phyloP scores from a whole-genome alignment of 2,797 vertebrate genomes.

The Trichosurus vulpecula region DNA sequence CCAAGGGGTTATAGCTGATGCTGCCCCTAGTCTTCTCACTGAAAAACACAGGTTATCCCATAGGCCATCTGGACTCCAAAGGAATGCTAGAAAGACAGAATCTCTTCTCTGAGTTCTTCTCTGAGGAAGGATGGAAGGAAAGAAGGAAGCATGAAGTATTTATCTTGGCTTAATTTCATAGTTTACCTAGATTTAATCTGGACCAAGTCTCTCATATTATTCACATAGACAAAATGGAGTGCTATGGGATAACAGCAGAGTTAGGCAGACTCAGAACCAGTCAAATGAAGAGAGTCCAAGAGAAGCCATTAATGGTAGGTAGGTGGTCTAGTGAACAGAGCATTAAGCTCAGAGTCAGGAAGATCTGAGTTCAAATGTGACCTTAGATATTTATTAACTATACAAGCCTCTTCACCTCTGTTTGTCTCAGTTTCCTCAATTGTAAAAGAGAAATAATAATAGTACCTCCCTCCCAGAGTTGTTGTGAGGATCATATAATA shows the following conservation, averaged over 20 bases:
- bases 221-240: neutral
- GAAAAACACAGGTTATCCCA: neutral
- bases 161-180: neutral
- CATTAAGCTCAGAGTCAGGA: neutral
- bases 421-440: neutral
- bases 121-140: neutral
- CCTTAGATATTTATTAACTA: neutral
- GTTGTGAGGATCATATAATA: neutral
- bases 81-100: neutral
- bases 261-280: neutral
- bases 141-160: neutral
- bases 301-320: neutral
- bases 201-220: neutral
- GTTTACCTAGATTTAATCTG: neutral
- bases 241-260: neutral
- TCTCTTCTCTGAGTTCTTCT: neutral
- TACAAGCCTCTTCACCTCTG: neutral
- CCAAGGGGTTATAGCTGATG: neutral
- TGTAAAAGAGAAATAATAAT: neutral
- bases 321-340: neutral
- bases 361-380: neutral
- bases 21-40: neutral
- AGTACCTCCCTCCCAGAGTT: neutral
- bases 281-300: neutral
- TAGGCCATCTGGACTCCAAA: neutral